phyloP scores from a whole-genome alignment of 2,888 invertebrate species.

The Gortyna flavago region DNA sequence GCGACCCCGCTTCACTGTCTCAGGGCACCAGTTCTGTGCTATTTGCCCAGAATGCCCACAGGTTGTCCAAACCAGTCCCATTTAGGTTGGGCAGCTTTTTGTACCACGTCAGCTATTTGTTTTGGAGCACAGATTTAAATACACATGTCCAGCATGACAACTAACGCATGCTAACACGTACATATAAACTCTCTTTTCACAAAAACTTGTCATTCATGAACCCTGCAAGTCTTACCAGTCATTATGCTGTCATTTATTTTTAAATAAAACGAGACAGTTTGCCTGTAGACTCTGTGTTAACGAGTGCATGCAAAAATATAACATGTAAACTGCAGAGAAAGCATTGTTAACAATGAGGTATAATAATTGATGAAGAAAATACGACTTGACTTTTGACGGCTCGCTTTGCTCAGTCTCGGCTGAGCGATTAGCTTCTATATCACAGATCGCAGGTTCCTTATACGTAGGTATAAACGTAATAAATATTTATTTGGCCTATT shows the following conservation, averaged over 20 bases:
- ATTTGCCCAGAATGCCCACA: neutral
- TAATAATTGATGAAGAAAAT: slow-evolving; percentile 1
- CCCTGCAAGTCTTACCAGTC: slow-evolving; percentile 15
- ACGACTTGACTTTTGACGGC: neutral
- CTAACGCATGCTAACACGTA: neutral
- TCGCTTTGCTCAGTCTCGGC: neutral
- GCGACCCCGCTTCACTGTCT: neutral
- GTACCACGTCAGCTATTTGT: neutral
- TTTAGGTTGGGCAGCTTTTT: neutral
- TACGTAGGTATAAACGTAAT: too few relatives aligned
- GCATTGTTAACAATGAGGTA: slow-evolving; percentile 1
- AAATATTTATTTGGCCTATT: neutral
- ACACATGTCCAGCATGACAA: neutral
- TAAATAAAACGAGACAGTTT: slow-evolving; percentile 25
- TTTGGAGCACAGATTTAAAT: neutral
- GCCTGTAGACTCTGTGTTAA: neutral
- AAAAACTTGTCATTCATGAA: slow-evolving; percentile 33
- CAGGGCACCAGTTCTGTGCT: neutral
- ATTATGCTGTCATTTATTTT: slow-evolving; percentile 46
- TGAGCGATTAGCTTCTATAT: neutral
- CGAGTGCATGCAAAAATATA: slow-evolving; percentile 18
- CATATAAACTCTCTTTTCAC: slow-evolving; percentile 34
- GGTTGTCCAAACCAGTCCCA: neutral
- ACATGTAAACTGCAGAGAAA: slow-evolving; percentile 24
- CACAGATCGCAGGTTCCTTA: neutral